These are phyloP conservation scores for Volucella zonaria DNA, from an alignment of 2,888 invertebrate genomes.

Conservation along the genomic window DNA sequence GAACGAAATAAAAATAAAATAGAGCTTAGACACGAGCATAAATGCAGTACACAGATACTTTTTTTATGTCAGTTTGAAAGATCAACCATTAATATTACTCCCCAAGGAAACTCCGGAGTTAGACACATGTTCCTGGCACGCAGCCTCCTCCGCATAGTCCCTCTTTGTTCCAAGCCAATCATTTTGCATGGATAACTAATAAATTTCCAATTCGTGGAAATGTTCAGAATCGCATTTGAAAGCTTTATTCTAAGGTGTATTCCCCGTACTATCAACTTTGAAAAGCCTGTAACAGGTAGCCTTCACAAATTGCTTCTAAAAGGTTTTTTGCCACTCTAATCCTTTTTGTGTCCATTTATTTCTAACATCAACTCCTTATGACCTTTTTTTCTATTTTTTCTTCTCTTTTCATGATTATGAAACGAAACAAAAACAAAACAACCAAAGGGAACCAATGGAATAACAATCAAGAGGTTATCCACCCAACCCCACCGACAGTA, in stretches of 20 bases:
- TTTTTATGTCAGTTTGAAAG: constrained; percentile 20
- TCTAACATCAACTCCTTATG: neutral
- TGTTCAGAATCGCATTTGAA: constrained; percentile 13
- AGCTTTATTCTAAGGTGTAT: neutral
- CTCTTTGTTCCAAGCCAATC: neutral
- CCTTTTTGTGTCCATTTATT: constrained; percentile 9
- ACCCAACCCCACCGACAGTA: constrained; percentile 29
- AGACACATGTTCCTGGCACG: neutral
- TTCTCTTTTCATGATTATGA: constrained; percentile 55
- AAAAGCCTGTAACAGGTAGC: constrained; percentile 22
- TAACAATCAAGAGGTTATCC: constrained; percentile 58
- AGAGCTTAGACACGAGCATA: constrained; percentile 4
- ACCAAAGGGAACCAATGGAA: constrained; percentile 61
- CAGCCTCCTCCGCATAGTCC: too few relatives aligned
- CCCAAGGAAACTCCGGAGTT: neutral
- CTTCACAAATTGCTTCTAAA: constrained; percentile 21
- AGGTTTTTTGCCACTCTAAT: constrained; percentile 24
- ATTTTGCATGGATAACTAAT: constrained; percentile 45
- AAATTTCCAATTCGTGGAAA: constrained; percentile 24
- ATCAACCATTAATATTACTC: constrained; percentile 49
- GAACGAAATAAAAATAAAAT: constrained; percentile 9
- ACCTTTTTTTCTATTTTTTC: constrained; percentile 4
- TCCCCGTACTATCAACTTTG: neutral
- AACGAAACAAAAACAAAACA: constrained; percentile 52
- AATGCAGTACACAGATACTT: constrained; percentile 7